Conservation (phyloP, 92 coral and sea anemone genomes). For the Epizoanthus stellaris region DNA sequence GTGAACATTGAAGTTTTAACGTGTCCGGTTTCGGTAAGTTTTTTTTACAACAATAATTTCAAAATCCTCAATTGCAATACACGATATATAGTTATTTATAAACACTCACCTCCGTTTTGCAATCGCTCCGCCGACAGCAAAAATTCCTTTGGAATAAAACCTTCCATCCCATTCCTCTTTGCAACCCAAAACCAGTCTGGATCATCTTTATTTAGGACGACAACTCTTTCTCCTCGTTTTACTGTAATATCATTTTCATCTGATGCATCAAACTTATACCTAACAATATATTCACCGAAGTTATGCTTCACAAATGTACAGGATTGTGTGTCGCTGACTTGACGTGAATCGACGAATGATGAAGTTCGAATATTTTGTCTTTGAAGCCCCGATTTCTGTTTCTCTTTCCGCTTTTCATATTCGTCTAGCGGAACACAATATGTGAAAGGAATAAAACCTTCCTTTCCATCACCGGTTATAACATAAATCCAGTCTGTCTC, state of each 20-base stretch:
- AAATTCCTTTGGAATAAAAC: conserved; percentile 93
- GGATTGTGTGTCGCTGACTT: conserved; percentile 56
- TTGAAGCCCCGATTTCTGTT: conserved; percentile 57
- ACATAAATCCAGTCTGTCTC: conserved; percentile 95
- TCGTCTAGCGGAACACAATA: conserved; percentile 85
- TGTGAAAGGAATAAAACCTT: conserved; percentile 94
- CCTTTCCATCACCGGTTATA: conserved; percentile 78
- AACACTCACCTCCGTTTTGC: conserved; percentile 68
- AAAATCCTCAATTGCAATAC: too few relatives aligned
- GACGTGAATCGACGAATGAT: conserved; percentile 62
- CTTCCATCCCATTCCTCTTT: conserved; percentile 73
- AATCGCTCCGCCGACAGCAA: conserved; percentile 58
- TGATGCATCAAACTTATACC: conserved; percentile 84
- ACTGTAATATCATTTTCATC: conserved; percentile 89
- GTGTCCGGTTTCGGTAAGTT: not conserved
- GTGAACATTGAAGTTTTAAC: too few relatives aligned
- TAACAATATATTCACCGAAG: conserved; percentile 82
- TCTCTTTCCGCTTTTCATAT: conserved; percentile 79
- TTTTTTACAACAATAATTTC: not conserved
- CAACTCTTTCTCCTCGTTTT: conserved; percentile 81
- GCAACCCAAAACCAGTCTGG: conserved; percentile 95
- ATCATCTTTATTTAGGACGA: conserved; percentile 89
- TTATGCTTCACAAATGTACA: conserved; percentile 73
- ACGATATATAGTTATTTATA: not conserved
- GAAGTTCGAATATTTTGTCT: conserved; percentile 61